Base-by-base conservation (phyloP, 2,888 invertebrate species). In the Ceramica pisi region DNA sequence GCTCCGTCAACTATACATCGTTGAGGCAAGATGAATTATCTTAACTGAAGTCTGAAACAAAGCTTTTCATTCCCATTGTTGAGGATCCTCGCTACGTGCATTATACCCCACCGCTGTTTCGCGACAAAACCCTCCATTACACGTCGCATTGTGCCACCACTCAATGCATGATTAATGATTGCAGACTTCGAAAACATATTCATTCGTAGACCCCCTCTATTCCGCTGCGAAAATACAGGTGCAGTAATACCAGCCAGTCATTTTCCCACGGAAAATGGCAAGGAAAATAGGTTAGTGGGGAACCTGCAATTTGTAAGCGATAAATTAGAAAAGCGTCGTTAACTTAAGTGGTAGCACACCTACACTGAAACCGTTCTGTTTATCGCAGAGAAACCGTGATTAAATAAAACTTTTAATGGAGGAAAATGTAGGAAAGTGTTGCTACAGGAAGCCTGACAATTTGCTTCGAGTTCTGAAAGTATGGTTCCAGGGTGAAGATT, bases 131-230 rank as follows among this genome's bases (percentile, higher is more conserved):
- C 88, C 86, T 90, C 93, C 94, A 94, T 95, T 94, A 94, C 88
- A 84, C 84, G 82, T 67, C 80, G 86, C 87, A 93, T 94, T 94
- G 93, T 94, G 83, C 87, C 88, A 91, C 87, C 89, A 91, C 93
- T 94, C 95, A 93, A 95, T 94, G 90, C 91, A 94, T 95, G 95
- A 96, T 95, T 92, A 94, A 96, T 93, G 94, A 89, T 86, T 81
- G 83, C 88, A 87, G 89, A 89, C 90, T 90, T 89, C 91, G 87
- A 91, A 93, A 94, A 92, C 94, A 93, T 95, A 94, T 95, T 92
- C 94, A 93, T 95, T 91, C 93, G 91, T 94, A 92, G 93, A 94
- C 91, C 89, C 75, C 80, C 83, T 83, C 83, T 86, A 80, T 89
- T 90, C 88, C 89, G 84, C 83, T 86, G 82, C 88, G 59, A 74